Evolutionary conservation across 2,888 invertebrate genomes (phyloP), one percentile per base, ranked within the genome.

Genomic region (Tenthredo distinguenda): DNA sequence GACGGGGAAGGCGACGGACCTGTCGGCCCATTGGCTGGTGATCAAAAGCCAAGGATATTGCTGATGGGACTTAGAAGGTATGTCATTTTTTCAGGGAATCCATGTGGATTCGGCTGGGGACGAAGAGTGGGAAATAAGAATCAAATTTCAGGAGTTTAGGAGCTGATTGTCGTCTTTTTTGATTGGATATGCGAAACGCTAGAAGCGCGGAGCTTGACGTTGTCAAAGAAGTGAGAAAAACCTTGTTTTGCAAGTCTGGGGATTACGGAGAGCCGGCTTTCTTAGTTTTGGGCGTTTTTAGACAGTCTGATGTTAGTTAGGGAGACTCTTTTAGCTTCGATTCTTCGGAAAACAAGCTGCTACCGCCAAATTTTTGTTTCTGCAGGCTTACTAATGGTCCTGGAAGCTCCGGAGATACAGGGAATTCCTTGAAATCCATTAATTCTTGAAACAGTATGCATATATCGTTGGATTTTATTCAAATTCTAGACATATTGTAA

Each of bases 61-160:
- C 94, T 99, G 37, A 99, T 99, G 99, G 99, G 99, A 3, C 95
- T 99, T 21, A 95, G 99, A 93, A 97, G 98, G 98, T 97, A 93
- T 86, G 87, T 43, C 26, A 26, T 26, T 26, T 26, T 26, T 26
- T 26, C 26, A 26, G 26, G 26, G 1, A 26, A 26, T 26, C 1
- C 1, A 26, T 26, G 26, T 26, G 26, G 26, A 26, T 26, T 26
- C 26, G 26, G 26, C 26, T 26, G 37, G 37, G 37, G 37, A 5
- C 1, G 37, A 37, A 26, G 37, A 37, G 37, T 37, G 37, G 6
- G 34, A 68, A 34, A 15, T 26, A 1, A 26, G 34, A 26, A 15
- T 9, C 0, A 7, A n/a, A 55, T 55, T 55, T 55, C 7, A 4
- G 7, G 55, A n/a, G 7, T 55, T n/a, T 7, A 6, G 6, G n/a